Evolutionary conservation across 2,797 vertebrate genomes (phyloP).

Genomic region (Salmo trutta): DNA sequence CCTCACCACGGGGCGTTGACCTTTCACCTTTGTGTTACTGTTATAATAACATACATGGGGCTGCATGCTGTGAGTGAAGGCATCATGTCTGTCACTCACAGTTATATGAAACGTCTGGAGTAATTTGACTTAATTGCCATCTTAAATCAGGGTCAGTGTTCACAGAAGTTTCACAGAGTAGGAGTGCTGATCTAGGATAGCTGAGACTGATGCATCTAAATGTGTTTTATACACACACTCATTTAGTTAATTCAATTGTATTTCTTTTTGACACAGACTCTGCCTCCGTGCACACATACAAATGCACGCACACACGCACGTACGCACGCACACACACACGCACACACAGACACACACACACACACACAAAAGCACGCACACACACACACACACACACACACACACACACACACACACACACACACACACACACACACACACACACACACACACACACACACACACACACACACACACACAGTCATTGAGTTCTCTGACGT

Average conservation of each 20-base stretch:
- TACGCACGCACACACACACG: too few relatives aligned
- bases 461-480: slow-evolving; percentile 2
- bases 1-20: not conserved
- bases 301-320: too few relatives aligned
- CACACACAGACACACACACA: too few relatives aligned
- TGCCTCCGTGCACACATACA: too few relatives aligned
- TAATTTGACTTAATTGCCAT: not conserved
- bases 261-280: not conserved
- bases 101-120: not conserved
- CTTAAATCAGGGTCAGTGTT: not conserved
- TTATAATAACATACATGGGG: not conserved
- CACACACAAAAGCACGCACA: too few relatives aligned
- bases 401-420: too few relatives aligned
- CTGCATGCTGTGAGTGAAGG: not conserved
- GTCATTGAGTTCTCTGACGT: not conserved
- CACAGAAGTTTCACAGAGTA: not conserved
- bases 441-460: not conserved
- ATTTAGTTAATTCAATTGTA: not conserved
- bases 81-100: not conserved
- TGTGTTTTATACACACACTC: not conserved
- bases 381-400: too few relatives aligned
- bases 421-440: too few relatives aligned
- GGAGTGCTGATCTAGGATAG: not conserved
- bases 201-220: not conserved
- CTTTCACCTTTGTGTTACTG: not conserved